Conservation (phyloP, 2,797 vertebrate species). For the Scolopax rusticola region DNA sequence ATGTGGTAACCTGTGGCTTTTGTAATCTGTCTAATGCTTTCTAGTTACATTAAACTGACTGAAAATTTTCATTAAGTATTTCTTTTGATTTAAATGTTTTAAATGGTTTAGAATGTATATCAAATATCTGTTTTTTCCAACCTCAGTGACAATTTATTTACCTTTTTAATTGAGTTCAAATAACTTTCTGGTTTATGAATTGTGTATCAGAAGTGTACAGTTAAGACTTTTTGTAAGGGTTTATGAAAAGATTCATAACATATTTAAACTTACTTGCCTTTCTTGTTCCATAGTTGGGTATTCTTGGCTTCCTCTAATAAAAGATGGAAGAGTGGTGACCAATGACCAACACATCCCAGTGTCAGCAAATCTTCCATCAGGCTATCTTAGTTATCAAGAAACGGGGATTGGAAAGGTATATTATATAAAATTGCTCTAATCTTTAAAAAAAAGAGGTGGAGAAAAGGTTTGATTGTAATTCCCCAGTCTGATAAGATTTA, state of each 20-base stretch:
- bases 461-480: background rate
- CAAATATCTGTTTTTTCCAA: background rate
- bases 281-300: conserved; percentile 87
- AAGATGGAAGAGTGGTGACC: conserved; percentile 91
- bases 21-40: background rate
- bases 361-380: conserved; percentile 87
- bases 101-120: background rate
- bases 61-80: background rate
- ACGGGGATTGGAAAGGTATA: conserved; percentile 87
- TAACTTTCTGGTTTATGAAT: background rate
- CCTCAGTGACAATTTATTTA: background rate
- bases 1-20: background rate
- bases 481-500: background rate
- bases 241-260: background rate
- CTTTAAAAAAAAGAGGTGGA: background rate
- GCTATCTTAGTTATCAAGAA: conserved; percentile 91
- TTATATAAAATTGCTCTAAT: background rate
- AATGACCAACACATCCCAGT: conserved; percentile 91
- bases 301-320: conserved; percentile 93
- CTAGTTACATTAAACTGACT: background rate
- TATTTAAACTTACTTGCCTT: background rate
- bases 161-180: background rate
- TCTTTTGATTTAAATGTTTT: background rate
- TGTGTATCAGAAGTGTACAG: background rate
- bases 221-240: background rate